These are phyloP conservation scores for Euzophera pinguis DNA, from an alignment of 2,888 invertebrate genomes.

Conservation along the genomic window DNA sequence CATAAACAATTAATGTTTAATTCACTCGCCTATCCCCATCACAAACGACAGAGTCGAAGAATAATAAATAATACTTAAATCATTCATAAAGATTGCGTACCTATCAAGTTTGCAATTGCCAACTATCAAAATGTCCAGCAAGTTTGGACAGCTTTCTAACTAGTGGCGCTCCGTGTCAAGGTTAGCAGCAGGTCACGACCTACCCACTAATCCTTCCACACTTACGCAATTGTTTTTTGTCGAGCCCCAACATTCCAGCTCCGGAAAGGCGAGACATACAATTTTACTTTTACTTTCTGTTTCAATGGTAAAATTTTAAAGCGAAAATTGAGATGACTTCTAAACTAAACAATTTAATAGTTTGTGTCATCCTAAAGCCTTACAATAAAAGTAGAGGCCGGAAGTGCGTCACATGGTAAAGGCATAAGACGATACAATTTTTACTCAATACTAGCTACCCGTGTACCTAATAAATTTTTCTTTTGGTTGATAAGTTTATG, in stretches of 20 bases:
- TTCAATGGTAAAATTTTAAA: neutral
- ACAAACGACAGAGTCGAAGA: neutral
- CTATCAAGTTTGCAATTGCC: constrained; percentile 8
- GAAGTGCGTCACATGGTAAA: no score
- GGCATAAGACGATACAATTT: no score
- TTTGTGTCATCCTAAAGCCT: no score
- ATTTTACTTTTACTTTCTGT: constrained; percentile 4
- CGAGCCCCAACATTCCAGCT: neutral
- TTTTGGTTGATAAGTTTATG: no score
- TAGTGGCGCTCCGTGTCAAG: constrained; percentile 66
- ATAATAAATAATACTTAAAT: neutral
- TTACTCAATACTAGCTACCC: no score
- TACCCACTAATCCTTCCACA: constrained; percentile 39
- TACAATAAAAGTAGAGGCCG: no score
- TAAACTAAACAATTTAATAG: no score
- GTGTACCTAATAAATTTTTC: no score
- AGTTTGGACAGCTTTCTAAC: constrained; percentile 54
- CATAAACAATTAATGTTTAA: no score
- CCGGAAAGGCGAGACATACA: neutral
- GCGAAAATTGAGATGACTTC: no score
- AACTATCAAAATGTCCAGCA: constrained; percentile 32
- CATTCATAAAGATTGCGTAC: neutral
- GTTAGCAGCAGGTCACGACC: constrained; percentile 44
- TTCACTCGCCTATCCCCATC: neutral
- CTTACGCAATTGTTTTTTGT: constrained; percentile 36